Base-by-base conservation (phyloP, 1,140 invertebrate genomes). In the Brachionus paranguensis region DNA sequence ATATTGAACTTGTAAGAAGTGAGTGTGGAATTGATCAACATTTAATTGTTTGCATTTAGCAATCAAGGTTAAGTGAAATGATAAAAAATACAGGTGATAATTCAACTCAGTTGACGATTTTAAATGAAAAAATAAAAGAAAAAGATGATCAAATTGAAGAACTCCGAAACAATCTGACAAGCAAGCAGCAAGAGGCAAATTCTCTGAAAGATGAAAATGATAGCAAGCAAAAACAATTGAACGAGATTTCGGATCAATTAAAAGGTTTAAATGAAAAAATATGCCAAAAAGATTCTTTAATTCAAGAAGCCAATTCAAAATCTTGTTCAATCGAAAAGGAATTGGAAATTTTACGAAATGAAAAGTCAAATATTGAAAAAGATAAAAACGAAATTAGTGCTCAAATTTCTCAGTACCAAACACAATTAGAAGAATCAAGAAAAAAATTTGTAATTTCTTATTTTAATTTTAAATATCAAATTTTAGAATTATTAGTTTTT, bases 1-100 rank as follows among this genome's bases (percentile, higher is more conserved):
- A 81, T 43, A 12, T 24, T 24, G 53, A 14, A 64, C 20, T 81
- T n/a, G 41, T 33, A 29, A 81, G 27, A 47, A 24, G 0, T 2
- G 2, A 20, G 20, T 17, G 11, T 20, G 6, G 8, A 5, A 20
- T 74, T 1, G 11, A 14, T 27, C 17, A 29, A 53, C 29, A 50
- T 76, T 27, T 29, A 27, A 12, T 20, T 17, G 6, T 50, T 37
- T 50, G 3, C 33, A 7, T 85, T 70, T 86, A 89, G 88, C 88
- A 89, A 76, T 84, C 85, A 74, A 87, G 87, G 86, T 86, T 89
- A 55, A 86, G 85, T 53, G 88, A 89, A 50, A 84, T 89, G 87
- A 87, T 89, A 87, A 87, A 87, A 87, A 88, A 89, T 85, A 88
- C 89, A 17, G 89, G 89, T 24, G 88, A 89, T 85, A 89, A 87